Percentiles rank a stretch among this genome's conserved stretches.
Evolutionary conservation across 1,140 invertebrate species (phyloP).

Genomic region (Drosophila prosaltans): DNA sequence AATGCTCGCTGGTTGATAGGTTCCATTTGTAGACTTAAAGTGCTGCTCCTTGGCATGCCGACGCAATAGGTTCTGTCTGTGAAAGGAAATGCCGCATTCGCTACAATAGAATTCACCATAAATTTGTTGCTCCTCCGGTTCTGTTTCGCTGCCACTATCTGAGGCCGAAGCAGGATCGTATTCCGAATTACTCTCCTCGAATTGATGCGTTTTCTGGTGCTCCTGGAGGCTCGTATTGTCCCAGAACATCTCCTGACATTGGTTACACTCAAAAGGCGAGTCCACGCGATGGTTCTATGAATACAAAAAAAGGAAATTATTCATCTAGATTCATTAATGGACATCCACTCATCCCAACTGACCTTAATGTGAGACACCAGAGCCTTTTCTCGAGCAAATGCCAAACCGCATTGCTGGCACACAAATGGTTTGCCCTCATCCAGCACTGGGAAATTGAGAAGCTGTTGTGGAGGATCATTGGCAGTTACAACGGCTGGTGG

Average conservation of each 20-base stretch:
- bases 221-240: slow-evolving; percentile 87
- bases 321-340: no score
- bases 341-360: slow-evolving; percentile 1
- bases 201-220: slow-evolving; percentile 86
- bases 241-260: slow-evolving; percentile 91
- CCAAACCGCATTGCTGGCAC: slow-evolving; percentile 90
- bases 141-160: slow-evolving; percentile 84
- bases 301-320: no score
- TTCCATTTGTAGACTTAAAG: slow-evolving; percentile 57
- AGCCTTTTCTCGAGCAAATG: slow-evolving; percentile 91
- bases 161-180: slow-evolving; percentile 83
- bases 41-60: slow-evolving; percentile 86
- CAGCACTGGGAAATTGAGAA: slow-evolving; percentile 84
- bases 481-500: slow-evolving; percentile 19
- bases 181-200: slow-evolving; percentile 81
- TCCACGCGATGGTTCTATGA: slow-evolving; percentile 88
- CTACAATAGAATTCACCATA: slow-evolving; percentile 90
- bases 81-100: slow-evolving; percentile 90
- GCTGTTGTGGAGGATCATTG: slow-evolving; percentile 41
- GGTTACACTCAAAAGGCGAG: slow-evolving; percentile 89
- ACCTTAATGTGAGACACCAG: slow-evolving; percentile 88
- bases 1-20: not conserved
- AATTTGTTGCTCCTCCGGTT: slow-evolving; percentile 85
- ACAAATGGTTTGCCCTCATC: slow-evolving; percentile 91
- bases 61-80: slow-evolving; percentile 88